Base-by-base conservation (phyloP, 2,797 vertebrate species). In the Eleutherodactylus coqui region DNA sequence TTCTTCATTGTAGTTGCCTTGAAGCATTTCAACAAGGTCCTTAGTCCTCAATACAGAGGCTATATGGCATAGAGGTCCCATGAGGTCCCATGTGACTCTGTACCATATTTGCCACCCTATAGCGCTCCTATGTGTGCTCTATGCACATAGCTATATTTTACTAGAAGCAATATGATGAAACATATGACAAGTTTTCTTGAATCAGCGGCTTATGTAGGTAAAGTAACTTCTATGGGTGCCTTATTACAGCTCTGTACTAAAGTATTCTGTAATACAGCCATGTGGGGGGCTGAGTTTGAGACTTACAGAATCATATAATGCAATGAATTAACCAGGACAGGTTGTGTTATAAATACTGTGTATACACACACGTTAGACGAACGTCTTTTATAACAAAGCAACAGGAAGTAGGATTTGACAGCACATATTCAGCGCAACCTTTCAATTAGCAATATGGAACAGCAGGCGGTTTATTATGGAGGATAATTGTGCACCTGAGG, bases 401-500 rank as follows among this genome's bases (percentile, higher is more conserved):
- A 53, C 67, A 75, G 43, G 58, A 84, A 67, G 55, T 41, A 73
- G 14, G 21, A 72, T 80, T 64, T 87, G 67, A 84, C 82, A 80
- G 72, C 55, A 77, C 64, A 69, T n/a, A 84, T 84, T 69, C 53
- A 43, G 73, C 73, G 34, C 70, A 29, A 41, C 32, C 36, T 81
- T 81, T 87, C 81, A 87, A 87, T 87, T 87, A 84, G 58, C 58
- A 45, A 84, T 70, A 85, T 76, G 58, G 76, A 87, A 47, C 82
- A 81, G 82, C 82, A 75, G 82, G 82, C 36, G 70, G 55, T 85
- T 79, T 84, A 80, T 87, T 81, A 81, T 81, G 82, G 77, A 36
- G 47, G 86, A 81, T 87, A 87, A 87, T 87, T 87, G 69, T 58
- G 67, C 82, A 87, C 82, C 77, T 84, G 77, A 84, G 86, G 82